Base-by-base conservation (phyloP, 2,888 invertebrate species). In the Cheilosia grossa region DNA sequence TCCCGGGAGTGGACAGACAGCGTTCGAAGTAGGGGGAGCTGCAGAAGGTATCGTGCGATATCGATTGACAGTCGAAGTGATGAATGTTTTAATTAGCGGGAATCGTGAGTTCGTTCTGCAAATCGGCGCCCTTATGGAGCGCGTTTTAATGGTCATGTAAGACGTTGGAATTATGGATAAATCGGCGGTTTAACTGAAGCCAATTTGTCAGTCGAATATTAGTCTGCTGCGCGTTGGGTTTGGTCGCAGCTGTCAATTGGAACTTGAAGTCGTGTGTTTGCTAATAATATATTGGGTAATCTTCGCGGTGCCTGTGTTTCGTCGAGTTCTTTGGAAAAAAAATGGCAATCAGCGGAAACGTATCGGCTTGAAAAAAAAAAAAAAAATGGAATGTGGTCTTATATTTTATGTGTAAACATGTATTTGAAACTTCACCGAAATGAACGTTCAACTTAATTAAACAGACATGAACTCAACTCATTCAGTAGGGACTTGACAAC, bases 11-110 rank as follows among this genome's bases (percentile, higher is more conserved):
- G 59, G 53, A 59, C 56, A 21, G 13, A 24, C 33, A 40, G n/a
- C 13, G 27, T 21, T 19, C 40, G 44, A 17, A 5, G 10, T 19
- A 15, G 3, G 58, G 27, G 53, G 15, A 40, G 15, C 17, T 30
- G 51, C 15, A 51, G 33, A 59, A 66, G 64, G 30, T 69, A 61
- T 83, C 79, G 79, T 83, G 79, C 67, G 40, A 42, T 79, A 83
- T 79, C 82, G 73, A 73, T 83, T 75, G 83, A 72, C 75, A 61
- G 59, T 54, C 4, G 64, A 51, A 47, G 61, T 85, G 85, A 85
- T 81, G 75, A 49, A 85, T 85, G 72, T 81, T 85, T 85, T 85
- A 85, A 85, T 85, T 85, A 85, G 70, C 27, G 13, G 15, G 53
- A 85, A 72, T 85, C 85, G 85, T 85, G 85, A 81, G 85, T 27